phyloP scores from a whole-genome alignment of 2,797 vertebrate genomes.

The Coranthus polyacanthus region DNA sequence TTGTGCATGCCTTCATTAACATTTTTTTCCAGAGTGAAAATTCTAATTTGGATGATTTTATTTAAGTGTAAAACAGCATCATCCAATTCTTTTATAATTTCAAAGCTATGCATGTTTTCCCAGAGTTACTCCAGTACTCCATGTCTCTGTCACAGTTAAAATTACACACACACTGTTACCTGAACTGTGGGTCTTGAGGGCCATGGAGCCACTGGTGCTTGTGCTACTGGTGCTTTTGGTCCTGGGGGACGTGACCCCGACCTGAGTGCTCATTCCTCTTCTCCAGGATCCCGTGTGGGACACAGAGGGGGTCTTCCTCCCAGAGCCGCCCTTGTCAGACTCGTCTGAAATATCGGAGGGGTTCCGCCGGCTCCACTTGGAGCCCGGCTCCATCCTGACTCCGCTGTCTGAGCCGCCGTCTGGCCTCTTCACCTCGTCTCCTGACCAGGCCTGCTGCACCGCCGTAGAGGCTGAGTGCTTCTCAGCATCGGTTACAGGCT shows the following conservation, averaged over 20 bases:
- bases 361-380: conserved; percentile 91
- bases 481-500: conserved; percentile 92
- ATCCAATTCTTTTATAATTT: too few species aligned
- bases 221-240: conserved; percentile 86
- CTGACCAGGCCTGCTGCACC: conserved; percentile 87
- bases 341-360: conserved; percentile 95
- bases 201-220: conserved; percentile 76
- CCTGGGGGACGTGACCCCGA: conserved; percentile 93
- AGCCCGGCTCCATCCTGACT: conserved; percentile 90
- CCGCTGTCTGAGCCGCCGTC: conserved; percentile 92
- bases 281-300: conserved; percentile 97
- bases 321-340: conserved; percentile 92
- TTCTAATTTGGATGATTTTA: too few species aligned
- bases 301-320: conserved; percentile 89
- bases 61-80: too few species aligned
- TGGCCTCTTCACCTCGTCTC: conserved; percentile 92
- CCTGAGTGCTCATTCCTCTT: conserved; percentile 95
- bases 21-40: too few species aligned
- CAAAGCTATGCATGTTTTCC: too few species aligned
- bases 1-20: too few species aligned
- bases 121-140: too few species aligned
- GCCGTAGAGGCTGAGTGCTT: conserved; percentile 90
- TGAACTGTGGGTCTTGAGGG: conserved; percentile 90
- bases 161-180: conserved; percentile 85
- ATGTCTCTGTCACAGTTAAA: background rate